Evolutionary conservation across 2,888 invertebrate genomes (phyloP).

Genomic region (Cantharis flavilabris): DNA sequence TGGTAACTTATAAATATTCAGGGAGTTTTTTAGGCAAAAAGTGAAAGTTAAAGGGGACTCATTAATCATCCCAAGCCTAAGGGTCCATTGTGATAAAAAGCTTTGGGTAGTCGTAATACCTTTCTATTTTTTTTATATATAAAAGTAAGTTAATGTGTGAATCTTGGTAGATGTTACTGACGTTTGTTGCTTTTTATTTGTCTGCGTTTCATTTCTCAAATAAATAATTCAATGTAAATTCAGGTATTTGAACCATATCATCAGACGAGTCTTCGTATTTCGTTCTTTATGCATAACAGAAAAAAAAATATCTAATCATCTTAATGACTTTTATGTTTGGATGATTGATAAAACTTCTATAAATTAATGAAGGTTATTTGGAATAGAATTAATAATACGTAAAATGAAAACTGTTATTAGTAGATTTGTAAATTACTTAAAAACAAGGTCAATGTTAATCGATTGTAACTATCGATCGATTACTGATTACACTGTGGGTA

Average conservation of each 20-base stretch:
- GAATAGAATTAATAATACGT: not conserved
- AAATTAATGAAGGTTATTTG: not conserved
- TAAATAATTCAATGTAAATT: not conserved
- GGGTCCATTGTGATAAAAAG: not conserved
- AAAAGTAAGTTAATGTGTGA: not conserved
- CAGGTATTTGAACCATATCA: not conserved
- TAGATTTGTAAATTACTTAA: not conserved
- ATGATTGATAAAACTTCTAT: not conserved
- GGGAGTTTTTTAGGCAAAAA: not conserved
- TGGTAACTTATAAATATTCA: not conserved
- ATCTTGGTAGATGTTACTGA: not conserved
- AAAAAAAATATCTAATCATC: not conserved
- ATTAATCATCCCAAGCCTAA: not conserved
- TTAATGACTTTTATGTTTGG: not conserved
- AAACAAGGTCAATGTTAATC: not conserved
- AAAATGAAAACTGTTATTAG: not conserved
- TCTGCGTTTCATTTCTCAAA: not conserved
- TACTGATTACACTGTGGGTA: not conserved
- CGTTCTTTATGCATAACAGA: not conserved
- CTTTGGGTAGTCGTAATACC: not conserved
- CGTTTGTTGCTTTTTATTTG: not conserved
- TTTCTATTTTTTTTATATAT: not conserved
- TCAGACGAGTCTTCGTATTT: not conserved
- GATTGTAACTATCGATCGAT: not conserved
- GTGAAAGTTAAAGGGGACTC: not conserved